Conservation (phyloP, 2,113 vertebrate species). For the Dromiciops gliroides region DNA sequence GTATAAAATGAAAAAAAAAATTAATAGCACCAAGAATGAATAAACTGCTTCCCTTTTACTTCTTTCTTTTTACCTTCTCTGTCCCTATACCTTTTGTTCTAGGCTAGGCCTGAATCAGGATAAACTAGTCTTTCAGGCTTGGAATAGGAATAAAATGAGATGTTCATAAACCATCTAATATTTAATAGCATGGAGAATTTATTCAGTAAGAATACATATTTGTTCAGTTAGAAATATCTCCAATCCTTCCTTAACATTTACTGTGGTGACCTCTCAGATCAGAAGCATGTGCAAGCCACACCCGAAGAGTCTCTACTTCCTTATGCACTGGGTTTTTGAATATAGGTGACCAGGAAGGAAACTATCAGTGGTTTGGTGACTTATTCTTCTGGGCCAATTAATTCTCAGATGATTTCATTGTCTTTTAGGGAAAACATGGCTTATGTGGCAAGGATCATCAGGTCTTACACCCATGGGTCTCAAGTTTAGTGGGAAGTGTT, state of each 20-base stretch:
- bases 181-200: background rate
- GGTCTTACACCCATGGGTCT: background rate
- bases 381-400: background rate
- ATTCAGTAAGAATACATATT: background rate
- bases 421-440: no score
- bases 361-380: background rate
- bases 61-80: background rate
- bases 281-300: background rate
- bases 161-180: background rate
- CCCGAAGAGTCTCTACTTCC: background rate
- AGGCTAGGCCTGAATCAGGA: background rate
- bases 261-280: background rate
- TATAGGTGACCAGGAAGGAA: background rate
- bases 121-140: background rate
- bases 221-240: background rate
- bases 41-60: background rate
- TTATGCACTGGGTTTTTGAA: background rate
- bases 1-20: background rate
- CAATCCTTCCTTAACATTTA: background rate
- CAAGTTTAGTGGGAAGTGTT: background rate
- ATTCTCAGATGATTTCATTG: no score
- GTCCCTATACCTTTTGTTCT: no score
- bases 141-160: background rate
- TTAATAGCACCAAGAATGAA: background rate
- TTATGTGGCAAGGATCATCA: background rate